A percentile compares a stretch with the other conserved stretches of the same genome.
Evolutionary conservation across 2,888 invertebrate species (phyloP).

Genomic region (Copidosoma aretas): DNA sequence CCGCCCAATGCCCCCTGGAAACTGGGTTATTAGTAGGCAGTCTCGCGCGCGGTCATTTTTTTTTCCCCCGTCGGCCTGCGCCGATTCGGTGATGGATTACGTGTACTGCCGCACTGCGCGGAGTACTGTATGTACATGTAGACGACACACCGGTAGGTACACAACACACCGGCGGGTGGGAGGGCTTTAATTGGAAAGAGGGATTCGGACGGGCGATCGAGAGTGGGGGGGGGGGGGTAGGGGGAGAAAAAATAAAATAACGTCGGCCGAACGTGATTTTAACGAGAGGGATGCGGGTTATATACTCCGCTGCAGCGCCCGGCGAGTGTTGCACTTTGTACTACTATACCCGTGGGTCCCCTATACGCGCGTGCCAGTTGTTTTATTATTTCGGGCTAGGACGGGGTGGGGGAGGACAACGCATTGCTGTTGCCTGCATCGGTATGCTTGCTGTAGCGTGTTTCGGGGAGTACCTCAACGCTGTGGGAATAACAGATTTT

Average conservation of each 20-base stretch:
- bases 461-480: too few species aligned
- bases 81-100: background rate
- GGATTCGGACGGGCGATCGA: background rate
- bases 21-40: conserved; percentile 39
- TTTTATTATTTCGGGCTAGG: too few species aligned
- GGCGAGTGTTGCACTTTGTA: background rate
- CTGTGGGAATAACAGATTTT: too few species aligned
- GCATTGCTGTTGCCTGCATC: too few species aligned
- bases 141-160: too few species aligned
- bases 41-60: conserved; percentile 25
- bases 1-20: conserved; percentile 16
- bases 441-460: too few species aligned
- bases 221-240: too few species aligned
- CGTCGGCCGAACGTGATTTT: background rate
- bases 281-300: background rate
- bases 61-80: background rate
- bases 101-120: background rate
- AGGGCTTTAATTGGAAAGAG: background rate
- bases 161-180: too few species aligned
- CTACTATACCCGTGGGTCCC: background rate
- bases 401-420: too few species aligned
- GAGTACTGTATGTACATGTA: background rate
- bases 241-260: background rate
- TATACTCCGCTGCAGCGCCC: too few species aligned
- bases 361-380: too few species aligned